A percentile compares a stretch with the other conserved stretches of the same genome.
Evolutionary conservation across 1,140 invertebrate genomes (phyloP).

Genomic region (Hylaeus volcanicus): DNA sequence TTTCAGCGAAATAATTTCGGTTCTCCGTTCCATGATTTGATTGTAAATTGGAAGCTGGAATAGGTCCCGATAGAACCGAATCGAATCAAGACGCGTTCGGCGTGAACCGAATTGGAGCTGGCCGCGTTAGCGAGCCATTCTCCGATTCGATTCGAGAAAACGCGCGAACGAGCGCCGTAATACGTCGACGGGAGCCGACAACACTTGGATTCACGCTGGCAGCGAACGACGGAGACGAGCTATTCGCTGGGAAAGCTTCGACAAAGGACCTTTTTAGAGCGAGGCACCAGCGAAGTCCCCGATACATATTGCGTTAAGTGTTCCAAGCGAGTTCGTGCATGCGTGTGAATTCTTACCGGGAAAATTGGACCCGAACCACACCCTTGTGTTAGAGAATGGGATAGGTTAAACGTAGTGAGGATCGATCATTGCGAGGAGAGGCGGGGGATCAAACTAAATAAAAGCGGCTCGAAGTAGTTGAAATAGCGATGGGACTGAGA

Average conservation of each 20-base stretch:
- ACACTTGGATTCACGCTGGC: neutral
- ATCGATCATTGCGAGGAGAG: neutral
- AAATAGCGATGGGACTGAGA: too few relatives aligned
- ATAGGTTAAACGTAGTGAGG: slow-evolving; percentile 20
- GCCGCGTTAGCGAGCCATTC: neutral
- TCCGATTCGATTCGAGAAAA: neutral
- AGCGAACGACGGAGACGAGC: neutral
- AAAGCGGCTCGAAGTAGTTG: neutral
- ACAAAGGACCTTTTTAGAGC: neutral
- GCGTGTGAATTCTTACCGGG: slow-evolving; percentile 37
- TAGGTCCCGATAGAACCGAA: neutral
- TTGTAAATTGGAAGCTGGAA: neutral
- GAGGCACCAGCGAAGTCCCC: neutral
- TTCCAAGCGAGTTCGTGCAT: slow-evolving; percentile 31
- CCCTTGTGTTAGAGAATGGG: slow-evolving; percentile 11
- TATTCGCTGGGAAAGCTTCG: slow-evolving; percentile 22
- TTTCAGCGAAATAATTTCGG: neutral
- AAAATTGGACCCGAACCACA: neutral
- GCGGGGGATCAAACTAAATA: neutral
- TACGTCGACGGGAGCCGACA: neutral
- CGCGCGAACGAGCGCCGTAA: neutral
- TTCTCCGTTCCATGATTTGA: neutral
- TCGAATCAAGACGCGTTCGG: neutral
- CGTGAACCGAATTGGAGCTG: neutral
- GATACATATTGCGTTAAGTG: slow-evolving; percentile 16